Evolutionary conservation across 92 coral and sea anemone species (phyloP).

Genomic region (Pocillopora meandrina): DNA sequence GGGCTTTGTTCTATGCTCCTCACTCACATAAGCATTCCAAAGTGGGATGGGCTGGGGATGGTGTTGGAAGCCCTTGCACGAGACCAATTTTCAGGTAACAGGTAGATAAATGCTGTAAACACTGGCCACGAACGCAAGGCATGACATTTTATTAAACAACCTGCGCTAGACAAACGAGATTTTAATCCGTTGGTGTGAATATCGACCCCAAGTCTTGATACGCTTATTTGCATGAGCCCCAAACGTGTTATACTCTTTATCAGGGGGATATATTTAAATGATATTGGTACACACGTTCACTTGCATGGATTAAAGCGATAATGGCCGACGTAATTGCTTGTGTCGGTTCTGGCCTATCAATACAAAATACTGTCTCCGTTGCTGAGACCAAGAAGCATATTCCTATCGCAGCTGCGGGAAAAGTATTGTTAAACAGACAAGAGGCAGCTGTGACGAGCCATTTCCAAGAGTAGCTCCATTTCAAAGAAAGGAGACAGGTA

Average conservation of each 20-base stretch:
- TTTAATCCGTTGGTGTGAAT: constrained; percentile 43
- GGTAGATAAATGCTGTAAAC: constrained; percentile 17
- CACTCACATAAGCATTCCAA: constrained; percentile 34
- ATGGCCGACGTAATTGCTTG: constrained; percentile 73
- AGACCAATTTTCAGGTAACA: constrained; percentile 1
- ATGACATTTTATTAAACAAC: constrained; percentile 8
- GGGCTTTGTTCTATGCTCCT: constrained; percentile 20
- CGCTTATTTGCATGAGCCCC: constrained; percentile 43
- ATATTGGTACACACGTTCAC: constrained; percentile 65
- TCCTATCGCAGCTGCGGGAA: constrained; percentile 86
- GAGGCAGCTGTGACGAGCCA: constrained; percentile 83
- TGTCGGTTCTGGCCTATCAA: constrained; percentile 79
- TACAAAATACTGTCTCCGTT: constrained; percentile 76
- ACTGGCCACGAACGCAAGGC: background rate
- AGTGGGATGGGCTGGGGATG: constrained; percentile 60
- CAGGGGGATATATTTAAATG: constrained; percentile 43
- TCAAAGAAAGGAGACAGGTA: constrained; percentile 82
- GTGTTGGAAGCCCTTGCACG: background rate
- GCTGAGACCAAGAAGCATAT: constrained; percentile 78
- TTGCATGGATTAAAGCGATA: constrained; percentile 63
- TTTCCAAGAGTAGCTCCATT: constrained; percentile 80
- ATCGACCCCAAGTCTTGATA: constrained; percentile 41
- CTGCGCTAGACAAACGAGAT: constrained; percentile 28
- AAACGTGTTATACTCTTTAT: constrained; percentile 50
- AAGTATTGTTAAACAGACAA: constrained; percentile 81